Conservation (phyloP, 2,113 vertebrate genomes). For the Panthera leo region DNA sequence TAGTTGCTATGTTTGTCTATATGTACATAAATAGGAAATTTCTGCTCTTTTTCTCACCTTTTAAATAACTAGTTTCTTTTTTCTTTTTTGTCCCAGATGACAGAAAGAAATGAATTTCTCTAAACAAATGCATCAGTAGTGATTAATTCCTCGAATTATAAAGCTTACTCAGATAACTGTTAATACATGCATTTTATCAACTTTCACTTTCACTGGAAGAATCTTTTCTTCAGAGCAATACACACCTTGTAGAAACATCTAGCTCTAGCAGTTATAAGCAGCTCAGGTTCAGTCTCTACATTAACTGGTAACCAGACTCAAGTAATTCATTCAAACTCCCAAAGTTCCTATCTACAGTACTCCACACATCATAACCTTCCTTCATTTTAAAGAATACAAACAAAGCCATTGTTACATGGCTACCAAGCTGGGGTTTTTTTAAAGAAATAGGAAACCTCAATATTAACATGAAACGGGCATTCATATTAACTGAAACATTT, state of each 20-base stretch:
- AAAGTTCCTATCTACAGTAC: neutral
- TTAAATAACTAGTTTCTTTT: slow-evolving; percentile 47
- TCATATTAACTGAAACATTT: neutral
- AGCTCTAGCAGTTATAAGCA: neutral
- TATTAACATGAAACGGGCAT: neutral
- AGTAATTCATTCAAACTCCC: neutral
- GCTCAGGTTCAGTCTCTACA: neutral
- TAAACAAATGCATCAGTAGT: slow-evolving; percentile 3
- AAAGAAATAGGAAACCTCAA: neutral
- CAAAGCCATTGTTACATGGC: neutral
- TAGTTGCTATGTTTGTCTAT: neutral
- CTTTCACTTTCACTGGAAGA: slow-evolving; percentile 49
- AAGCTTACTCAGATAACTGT: neutral
- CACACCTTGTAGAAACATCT: neutral
- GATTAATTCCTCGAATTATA: slow-evolving; percentile 45
- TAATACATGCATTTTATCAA: slow-evolving; percentile 36
- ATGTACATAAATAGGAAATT: slow-evolving; percentile 40
- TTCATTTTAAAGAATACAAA: slow-evolving; percentile 37
- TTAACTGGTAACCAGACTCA: neutral
- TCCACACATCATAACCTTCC: neutral
- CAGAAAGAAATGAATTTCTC: slow-evolving; percentile 63
- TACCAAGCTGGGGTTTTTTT: neutral
- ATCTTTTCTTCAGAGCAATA: slow-evolving; percentile 3
- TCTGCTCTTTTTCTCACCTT: slow-evolving; percentile 60
- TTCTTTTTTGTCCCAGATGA: neutral